Evolutionary conservation across 2,797 vertebrate genomes (phyloP).

Genomic region (Hafferia zeledoni): DNA sequence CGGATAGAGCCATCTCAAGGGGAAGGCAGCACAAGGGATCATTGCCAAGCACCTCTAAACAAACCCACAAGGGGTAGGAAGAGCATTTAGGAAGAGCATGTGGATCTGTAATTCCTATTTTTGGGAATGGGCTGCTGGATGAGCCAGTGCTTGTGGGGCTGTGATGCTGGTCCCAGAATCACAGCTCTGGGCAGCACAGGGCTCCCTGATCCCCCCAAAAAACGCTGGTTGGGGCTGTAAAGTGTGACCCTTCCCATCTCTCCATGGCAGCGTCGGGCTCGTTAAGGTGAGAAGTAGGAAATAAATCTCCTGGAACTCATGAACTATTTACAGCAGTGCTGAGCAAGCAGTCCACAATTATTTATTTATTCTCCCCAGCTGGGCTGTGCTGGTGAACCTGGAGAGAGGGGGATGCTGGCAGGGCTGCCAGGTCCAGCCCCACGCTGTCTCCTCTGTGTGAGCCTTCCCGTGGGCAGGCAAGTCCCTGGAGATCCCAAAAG

Average conservation of each 20-base stretch:
- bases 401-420: background rate
- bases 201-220: background rate
- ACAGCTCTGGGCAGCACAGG: accelerated
- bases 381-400: background rate
- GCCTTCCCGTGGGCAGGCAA: background rate
- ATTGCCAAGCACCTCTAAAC: background rate
- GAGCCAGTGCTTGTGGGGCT: accelerated
- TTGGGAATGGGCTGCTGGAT: background rate
- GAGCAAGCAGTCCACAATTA: slow-evolving; percentile 4
- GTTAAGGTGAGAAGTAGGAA: background rate
- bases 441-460: accelerated
- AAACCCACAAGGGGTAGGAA: background rate
- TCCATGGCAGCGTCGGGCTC: background rate
- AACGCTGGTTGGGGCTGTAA: background rate
- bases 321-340: slow-evolving; percentile 25
- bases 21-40: background rate
- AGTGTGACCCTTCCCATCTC: background rate
- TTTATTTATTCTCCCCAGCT: slow-evolving; percentile 30
- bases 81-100: background rate
- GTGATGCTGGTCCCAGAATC: background rate
- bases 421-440: background rate
- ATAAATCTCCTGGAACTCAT: slow-evolving; percentile 38
- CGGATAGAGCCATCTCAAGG: background rate
- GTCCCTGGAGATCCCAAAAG: background rate
- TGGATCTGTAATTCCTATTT: background rate